Evolutionary conservation across 2,797 vertebrate species (phyloP).

Genomic region (Spinus olivaceus): DNA sequence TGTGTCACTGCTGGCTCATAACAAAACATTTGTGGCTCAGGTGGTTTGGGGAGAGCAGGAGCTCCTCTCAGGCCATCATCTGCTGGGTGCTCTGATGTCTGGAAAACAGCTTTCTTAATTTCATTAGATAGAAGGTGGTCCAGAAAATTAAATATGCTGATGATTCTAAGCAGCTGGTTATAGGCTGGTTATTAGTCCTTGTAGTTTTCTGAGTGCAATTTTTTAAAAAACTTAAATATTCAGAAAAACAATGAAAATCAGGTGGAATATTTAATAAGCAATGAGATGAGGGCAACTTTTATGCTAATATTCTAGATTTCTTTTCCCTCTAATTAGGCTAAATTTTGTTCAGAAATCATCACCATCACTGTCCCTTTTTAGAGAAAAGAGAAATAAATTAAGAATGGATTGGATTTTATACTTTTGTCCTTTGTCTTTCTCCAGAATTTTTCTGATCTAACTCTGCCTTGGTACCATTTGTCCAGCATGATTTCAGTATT

Average conservation of each 20-base stretch:
- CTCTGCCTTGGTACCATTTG: neutral
- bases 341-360: neutral
- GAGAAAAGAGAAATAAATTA: neutral
- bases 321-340: neutral
- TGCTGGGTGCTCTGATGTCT: neutral
- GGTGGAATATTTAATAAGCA: neutral
- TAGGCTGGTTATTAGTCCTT: neutral
- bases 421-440: neutral
- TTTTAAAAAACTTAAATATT: neutral
- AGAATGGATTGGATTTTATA: neutral
- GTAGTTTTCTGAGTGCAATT: neutral
- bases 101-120: constrained; percentile 38
- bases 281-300: neutral
- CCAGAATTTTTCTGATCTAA: neutral
- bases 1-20: neutral
- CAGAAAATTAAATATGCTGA: constrained; percentile 36
- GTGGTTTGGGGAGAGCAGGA: neutral
- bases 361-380: neutral
- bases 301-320: neutral
- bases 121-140: constrained; percentile 12
- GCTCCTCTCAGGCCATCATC: neutral
- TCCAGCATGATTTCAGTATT: neutral
- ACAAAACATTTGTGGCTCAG: constrained; percentile 2
- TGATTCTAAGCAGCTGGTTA: constrained; percentile 1
- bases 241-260: neutral